These are phyloP conservation scores for Coracopsis vasa DNA, from an alignment of 2,113 vertebrate genomes.

Conservation along the genomic window DNA sequence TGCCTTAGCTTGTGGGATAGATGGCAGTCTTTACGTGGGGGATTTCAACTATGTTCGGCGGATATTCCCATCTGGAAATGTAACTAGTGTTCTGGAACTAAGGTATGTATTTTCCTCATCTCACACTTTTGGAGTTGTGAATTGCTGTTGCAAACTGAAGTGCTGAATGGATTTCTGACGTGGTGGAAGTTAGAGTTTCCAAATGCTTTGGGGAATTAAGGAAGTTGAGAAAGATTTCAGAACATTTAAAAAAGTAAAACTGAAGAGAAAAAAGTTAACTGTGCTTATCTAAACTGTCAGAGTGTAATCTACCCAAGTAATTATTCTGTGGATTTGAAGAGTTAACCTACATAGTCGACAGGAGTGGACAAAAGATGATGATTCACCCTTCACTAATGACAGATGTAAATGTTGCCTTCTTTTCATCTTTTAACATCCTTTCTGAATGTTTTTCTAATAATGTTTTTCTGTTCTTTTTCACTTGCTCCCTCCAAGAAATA, in stretches of 20 bases:
- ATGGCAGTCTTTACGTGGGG: constrained; percentile 94
- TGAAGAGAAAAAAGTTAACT: neutral
- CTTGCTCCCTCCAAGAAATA: constrained; percentile 92
- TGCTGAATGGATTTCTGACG: neutral
- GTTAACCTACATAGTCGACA: rapidly evolving
- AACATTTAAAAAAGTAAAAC: neutral
- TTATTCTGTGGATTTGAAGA: neutral
- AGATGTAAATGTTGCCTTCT: constrained; percentile 50
- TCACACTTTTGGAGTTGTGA: neutral
- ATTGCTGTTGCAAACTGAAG: neutral
- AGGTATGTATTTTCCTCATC: constrained; percentile 76
- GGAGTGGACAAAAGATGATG: neutral
- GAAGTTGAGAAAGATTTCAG: neutral
- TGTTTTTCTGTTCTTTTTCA: constrained; percentile 74
- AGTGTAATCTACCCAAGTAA: neutral
- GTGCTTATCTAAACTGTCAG: neutral
- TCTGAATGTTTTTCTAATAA: constrained; percentile 73
- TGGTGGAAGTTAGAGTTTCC: neutral
- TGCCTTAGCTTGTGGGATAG: constrained; percentile 91
- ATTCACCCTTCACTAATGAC: neutral
- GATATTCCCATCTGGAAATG: constrained; percentile 95
- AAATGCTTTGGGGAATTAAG: neutral
- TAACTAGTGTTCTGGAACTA: constrained; percentile 95
- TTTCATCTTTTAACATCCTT: constrained; percentile 58
- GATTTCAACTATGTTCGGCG: constrained; percentile 99